phyloP scores from a whole-genome alignment of 2,888 invertebrate species.

The Sesamia inferens region DNA sequence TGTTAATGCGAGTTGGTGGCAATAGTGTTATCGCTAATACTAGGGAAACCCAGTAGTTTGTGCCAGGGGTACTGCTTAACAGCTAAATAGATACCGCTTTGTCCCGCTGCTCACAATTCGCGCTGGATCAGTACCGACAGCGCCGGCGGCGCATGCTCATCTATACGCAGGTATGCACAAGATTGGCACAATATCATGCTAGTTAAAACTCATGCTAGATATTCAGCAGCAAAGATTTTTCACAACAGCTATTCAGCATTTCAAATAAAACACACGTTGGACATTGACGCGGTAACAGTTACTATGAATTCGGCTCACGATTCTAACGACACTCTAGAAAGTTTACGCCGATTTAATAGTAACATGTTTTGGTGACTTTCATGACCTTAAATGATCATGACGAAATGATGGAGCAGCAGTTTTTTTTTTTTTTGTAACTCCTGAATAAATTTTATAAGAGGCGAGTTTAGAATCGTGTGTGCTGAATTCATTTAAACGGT shows the following conservation, averaged over 20 bases:
- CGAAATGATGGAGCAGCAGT: too few species aligned
- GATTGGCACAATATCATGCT: conserved; percentile 29
- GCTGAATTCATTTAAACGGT: neutral
- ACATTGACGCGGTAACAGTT: too few species aligned
- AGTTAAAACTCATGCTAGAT: conserved; percentile 4
- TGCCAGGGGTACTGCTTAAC: conserved; percentile 46
- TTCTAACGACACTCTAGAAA: neutral
- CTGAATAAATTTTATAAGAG: neutral
- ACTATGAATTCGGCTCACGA: neutral
- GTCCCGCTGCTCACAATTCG: conserved; percentile 67
- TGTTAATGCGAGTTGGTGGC: neutral
- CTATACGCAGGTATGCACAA: conserved; percentile 41
- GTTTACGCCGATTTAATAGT: rapidly evolving
- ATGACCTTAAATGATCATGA: too few species aligned
- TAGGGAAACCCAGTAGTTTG: conserved; percentile 35
- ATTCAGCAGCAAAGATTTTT: neutral
- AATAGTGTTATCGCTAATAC: neutral
- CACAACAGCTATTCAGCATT: neutral
- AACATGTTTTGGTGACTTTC: too few species aligned
- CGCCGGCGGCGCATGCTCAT: conserved; percentile 40
- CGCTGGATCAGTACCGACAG: conserved; percentile 55
- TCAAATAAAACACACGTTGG: neutral
- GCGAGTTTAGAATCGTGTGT: neutral
- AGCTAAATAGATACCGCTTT: conserved; percentile 73
- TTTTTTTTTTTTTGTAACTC: neutral